Evolutionary conservation across 2,888 invertebrate species (phyloP).

Genomic region (Zaprionus bogoriensis): DNA sequence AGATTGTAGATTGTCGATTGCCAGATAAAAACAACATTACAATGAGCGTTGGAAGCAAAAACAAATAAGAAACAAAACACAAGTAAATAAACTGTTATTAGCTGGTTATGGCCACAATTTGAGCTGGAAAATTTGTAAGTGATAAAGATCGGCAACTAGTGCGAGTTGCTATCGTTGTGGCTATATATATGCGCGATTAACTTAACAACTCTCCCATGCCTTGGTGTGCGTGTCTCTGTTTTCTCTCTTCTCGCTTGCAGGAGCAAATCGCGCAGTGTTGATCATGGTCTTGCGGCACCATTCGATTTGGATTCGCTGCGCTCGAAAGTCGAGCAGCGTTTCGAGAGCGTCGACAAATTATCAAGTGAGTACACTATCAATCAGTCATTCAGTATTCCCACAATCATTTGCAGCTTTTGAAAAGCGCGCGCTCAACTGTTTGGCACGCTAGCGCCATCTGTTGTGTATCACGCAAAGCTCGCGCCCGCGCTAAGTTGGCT

Average conservation of each 20-base stretch:
- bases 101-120: conserved; percentile 71
- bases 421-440: conserved; percentile 7
- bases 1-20: conserved; percentile 56
- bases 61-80: conserved; percentile 21
- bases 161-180: conserved; percentile 52
- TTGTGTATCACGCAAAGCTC: conserved; percentile 4
- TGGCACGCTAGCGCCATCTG: conserved; percentile 30
- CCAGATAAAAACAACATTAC: conserved; percentile 39
- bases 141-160: conserved; percentile 70
- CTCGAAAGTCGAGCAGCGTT: conserved; percentile 93
- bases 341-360: conserved; percentile 89
- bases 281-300: conserved; percentile 93
- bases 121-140: conserved; percentile 67
- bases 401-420: conserved; percentile 1
- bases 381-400: no score
- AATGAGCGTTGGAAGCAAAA: conserved; percentile 20
- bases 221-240: conserved; percentile 17
- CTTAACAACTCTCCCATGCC: conserved; percentile 38
- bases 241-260: conserved; percentile 84
- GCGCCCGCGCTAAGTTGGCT: conserved; percentile 26
- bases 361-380: conserved; percentile 84
- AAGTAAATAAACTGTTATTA: conserved; percentile 69
- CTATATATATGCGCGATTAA: conserved; percentile 32
- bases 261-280: conserved; percentile 95
- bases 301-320: conserved; percentile 93